A percentile compares a stretch with the other conserved stretches of the same genome.
These are phyloP conservation scores for Agonopterix subpropinquella DNA, from an alignment of 2,888 invertebrate species.

Conservation along the genomic window DNA sequence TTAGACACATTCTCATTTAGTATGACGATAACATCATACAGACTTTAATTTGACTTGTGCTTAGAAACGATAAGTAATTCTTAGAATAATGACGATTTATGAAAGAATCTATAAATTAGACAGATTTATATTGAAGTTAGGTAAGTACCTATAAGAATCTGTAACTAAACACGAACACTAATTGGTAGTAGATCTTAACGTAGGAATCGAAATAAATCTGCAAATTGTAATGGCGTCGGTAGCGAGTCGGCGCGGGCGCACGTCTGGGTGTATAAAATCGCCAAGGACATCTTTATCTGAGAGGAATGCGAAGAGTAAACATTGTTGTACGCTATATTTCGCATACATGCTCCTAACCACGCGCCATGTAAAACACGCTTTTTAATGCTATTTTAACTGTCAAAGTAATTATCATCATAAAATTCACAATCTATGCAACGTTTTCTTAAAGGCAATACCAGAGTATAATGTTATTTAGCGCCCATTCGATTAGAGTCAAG, in stretches of 20 bases:
- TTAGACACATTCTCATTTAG: constrained; percentile 39
- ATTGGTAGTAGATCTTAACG: too few species aligned
- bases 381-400: too few species aligned
- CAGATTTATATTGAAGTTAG: background rate
- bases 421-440: too few species aligned
- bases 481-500: constrained; percentile 34
- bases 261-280: constrained; percentile 52
- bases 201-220: constrained; percentile 44
- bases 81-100: too few species aligned
- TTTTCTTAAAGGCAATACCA: too few species aligned
- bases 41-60: background rate
- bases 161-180: too few species aligned
- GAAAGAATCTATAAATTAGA: background rate
- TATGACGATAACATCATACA: constrained; percentile 20
- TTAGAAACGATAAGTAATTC: too few species aligned
- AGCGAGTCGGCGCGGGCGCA: constrained; percentile 24
- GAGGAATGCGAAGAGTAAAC: constrained; percentile 68
- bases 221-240: constrained; percentile 25
- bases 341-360: constrained; percentile 31
- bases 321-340: constrained; percentile 55
- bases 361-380: constrained; percentile 26
- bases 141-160: too few species aligned
- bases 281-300: constrained; percentile 73
- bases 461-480: constrained; percentile 30
- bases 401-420: too few species aligned